Conservation (phyloP, 2,888 invertebrate species). For the Norana najaformis region DNA sequence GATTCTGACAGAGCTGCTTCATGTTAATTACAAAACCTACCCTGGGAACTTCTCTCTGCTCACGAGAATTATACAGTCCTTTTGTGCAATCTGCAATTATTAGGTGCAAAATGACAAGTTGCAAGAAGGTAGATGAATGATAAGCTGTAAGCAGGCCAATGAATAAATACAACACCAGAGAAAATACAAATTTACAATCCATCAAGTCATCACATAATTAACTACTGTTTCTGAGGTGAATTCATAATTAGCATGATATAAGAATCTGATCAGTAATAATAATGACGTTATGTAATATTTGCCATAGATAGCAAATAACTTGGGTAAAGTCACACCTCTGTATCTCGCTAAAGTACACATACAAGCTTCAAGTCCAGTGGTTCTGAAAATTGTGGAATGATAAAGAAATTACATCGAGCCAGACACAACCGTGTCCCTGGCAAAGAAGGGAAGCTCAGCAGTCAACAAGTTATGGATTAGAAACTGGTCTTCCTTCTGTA, state of each 20-base stretch:
- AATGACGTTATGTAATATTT: too few species aligned
- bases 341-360: not conserved
- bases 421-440: not conserved
- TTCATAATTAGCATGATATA: too few species aligned
- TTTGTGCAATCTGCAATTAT: too few species aligned
- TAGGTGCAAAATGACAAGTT: not conserved
- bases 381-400: not conserved
- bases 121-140: too few species aligned
- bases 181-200: too few species aligned
- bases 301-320: not conserved
- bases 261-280: too few species aligned
- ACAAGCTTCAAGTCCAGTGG: not conserved
- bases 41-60: not conserved
- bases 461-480: not conserved
- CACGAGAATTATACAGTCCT: not conserved
- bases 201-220: too few species aligned
- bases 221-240: too few species aligned
- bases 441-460: not conserved
- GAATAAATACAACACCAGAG: too few species aligned
- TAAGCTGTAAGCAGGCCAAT: not conserved
- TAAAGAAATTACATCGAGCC: not conserved
- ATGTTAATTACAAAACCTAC: too few species aligned
- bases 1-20: too few species aligned
- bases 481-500: slow-evolving; percentile 29
- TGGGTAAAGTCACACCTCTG: not conserved